Base-by-base conservation (phyloP, 2,113 vertebrate species). In the Acanthochromis polyacanthus region DNA sequence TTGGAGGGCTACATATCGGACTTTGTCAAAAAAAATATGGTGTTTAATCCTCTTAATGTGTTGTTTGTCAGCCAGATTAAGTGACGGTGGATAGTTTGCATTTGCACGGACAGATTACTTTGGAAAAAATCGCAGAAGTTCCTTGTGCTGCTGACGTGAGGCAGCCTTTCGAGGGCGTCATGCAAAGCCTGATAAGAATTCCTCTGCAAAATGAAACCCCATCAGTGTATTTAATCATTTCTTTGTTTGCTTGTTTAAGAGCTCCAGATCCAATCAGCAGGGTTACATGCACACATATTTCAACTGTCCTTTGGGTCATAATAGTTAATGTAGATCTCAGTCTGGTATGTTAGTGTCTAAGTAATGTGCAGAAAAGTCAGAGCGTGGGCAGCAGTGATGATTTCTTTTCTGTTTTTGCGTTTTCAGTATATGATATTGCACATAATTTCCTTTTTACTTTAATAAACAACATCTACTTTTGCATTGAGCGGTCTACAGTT, bases 1-100 rank as follows among this genome's bases (percentile, higher is more conserved):
- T 60, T 74, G 40, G 4, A 53, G 2, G 32, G 52, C 16, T 61
- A 10, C 40, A 60, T 25, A 17, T 7, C 1, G 25, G 12, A 53
- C 43, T 58, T 14, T 71, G 19, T 4, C 7, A 36, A 28, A 52
- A 52, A 25, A 15, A 46, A 50, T 11, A 5, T 2, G 15, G 9
- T 38, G 9, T 20, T 30, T 57, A 78, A 63, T 71, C 38, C 57
- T 70, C 57, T 55, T 46, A 40, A 62, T 56, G 14, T 10, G 25
- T 58, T 66, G 28, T 58, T 58, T 66, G 38, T 55, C 20, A 66
- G 36, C 23, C 15, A 46, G 60, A 57, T 53, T 69, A 3, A 60
- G 4, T 76, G 17, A 17, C 10, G 3, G 2, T 20, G 20, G 63
- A 67, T 66, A 51, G 23, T 19, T 20, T 52, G 43, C 52, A 66